Base-by-base conservation (phyloP, 64 coral and sea anemone genomes). In the Actinia equina region DNA sequence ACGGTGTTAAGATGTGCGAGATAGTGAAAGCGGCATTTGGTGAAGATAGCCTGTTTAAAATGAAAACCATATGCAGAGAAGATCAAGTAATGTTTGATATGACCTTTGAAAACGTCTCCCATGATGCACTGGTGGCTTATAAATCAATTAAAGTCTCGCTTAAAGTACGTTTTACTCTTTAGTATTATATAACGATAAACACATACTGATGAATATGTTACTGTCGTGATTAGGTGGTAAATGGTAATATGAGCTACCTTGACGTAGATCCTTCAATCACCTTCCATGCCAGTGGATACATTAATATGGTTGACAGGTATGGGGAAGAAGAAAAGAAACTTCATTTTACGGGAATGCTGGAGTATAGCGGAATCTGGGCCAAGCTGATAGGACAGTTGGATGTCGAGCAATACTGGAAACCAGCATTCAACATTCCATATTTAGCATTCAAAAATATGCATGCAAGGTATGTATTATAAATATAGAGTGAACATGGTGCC, bases 361-460 rank as follows among this genome's bases (percentile, higher is more conserved):
- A 88, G 17, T 93, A 95, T 70, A 56, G 85, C 6, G 82, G 88
- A 37, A 14, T 52, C 25, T 79, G 77, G 11, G 80, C 88, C 0
- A 46, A 87, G 17, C 26, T 99, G 20, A 51, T 86, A 13, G 97
- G 93, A 26, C 53, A 90, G 43, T 93, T 99, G 74, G 70, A 87
- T 58, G 89, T 90, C 27, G 16, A 90, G 15, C 51, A 88, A 15
- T 52, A 80, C 17, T 99, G 97, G 97, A 79, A 42, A 7, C 91
- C 88, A 3, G 93, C 97, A 9, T 93, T 99, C 88, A 93, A 93
- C 0, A 82, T 95, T 27, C 64, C 84, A 15, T 55, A 88, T 52
- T 89, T 99, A 26, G 91, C 93, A 8, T 46, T 95, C 20, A 99
- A 84, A 25, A 92, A 95, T 18, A 80, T 99, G 19, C 85, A 56